Conservation (phyloP, 2,113 vertebrate genomes). For the Ailurus styani region DNA sequence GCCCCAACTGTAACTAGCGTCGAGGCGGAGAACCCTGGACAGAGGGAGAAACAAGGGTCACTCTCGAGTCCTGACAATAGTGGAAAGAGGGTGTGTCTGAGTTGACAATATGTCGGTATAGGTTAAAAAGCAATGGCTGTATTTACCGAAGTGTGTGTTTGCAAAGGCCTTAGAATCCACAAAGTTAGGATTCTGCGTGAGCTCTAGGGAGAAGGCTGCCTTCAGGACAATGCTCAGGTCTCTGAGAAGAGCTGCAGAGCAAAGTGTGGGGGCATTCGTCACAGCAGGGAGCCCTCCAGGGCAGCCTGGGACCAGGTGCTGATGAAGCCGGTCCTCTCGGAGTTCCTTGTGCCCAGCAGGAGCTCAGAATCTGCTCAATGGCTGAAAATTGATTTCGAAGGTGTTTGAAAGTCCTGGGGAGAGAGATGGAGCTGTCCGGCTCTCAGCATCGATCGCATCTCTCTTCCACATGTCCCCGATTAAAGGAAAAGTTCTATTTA, state of each 20-base stretch:
- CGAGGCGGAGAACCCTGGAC: neutral
- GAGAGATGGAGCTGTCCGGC: neutral
- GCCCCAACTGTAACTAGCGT: neutral
- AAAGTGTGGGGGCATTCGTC: neutral
- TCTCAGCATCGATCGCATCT: neutral
- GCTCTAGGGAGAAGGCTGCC: neutral
- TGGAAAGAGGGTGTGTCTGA: neutral
- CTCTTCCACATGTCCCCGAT: neutral
- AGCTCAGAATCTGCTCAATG: neutral
- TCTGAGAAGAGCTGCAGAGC: neutral
- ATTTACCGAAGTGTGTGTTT: neutral
- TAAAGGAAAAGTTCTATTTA: neutral
- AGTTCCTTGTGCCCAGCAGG: neutral
- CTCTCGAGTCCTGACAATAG: neutral
- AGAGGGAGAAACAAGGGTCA: neutral
- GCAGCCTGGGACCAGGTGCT: too few relatives aligned
- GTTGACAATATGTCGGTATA: neutral
- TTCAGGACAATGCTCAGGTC: neutral
- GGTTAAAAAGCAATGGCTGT: neutral
- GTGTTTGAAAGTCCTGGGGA: neutral
- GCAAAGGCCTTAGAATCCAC: neutral
- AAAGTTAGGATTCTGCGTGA: neutral
- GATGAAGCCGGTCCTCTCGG: neutral
- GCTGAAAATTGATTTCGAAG: neutral
- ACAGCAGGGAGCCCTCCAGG: neutral